Evolutionary conservation across 1,140 invertebrate species (phyloP), one percentile per base, ranked within the genome.

Genomic region (Gryon sp.): DNA sequence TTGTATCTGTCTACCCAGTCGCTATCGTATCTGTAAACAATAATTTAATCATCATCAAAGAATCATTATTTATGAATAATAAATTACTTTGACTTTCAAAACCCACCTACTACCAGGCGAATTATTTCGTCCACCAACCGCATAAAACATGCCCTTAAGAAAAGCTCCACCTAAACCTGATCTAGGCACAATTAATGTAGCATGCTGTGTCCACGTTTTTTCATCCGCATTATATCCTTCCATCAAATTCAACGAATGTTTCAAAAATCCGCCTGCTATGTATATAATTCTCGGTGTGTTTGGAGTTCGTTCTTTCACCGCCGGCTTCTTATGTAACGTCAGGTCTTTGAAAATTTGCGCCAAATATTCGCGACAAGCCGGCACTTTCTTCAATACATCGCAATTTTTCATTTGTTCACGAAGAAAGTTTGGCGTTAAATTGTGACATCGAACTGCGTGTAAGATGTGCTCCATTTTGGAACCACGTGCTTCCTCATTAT

Each of bases 341-440:
- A 97, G 87, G 86, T 96, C 95, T 90, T 96, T 93, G 80, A 97
- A 96, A 86, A 97, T 97, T 82, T 94, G 93, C 14, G 94, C 94
- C 48, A 98, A 90, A 86, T 97, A 97, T 85, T 97, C 95, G 34
- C 94, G 91, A 82, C 96, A 98, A 2, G 95, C 94, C 0, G 95
- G 95, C 11, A 94, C 92, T 83, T 95, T 96, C 78, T 93, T 93
- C n/a, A 98, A 86, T 1, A 97, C 91, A 34, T 95, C 93, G 87
- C 96, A 98, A 79, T 95, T 95, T 76, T 93, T 95, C 92, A 98
- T 95, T 88, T 98, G 96, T 60, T 97, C 95, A 74, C 95, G 94
- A 5, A 94, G 79, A 86, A 98, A 98, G 75, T 92, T 93, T 0
- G 97, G 96, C n/a, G 96, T 95, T 8, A 98, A 90, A 87, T 95